These are phyloP conservation scores for Phenacoccus solenopsis DNA, from an alignment of 1,140 invertebrate genomes.

Conservation along the genomic window DNA sequence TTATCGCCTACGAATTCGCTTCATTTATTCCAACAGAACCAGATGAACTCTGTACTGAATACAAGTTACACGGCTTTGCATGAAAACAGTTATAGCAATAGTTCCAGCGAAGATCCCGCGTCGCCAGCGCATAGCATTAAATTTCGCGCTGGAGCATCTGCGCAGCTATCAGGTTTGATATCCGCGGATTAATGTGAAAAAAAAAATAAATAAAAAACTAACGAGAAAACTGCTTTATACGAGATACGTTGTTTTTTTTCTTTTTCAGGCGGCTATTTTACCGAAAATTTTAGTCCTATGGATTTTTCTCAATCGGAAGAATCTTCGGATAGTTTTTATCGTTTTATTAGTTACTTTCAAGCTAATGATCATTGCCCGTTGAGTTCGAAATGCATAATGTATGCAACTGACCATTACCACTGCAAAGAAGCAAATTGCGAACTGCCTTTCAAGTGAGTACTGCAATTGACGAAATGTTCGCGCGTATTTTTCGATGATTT, in stretches of 20 bases:
- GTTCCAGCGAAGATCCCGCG: slow-evolving; percentile 35
- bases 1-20: slow-evolving; percentile 24
- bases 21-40: slow-evolving; percentile 26
- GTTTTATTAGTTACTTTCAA: neutral
- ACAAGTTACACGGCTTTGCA: neutral
- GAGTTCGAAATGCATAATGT: slow-evolving; percentile 47
- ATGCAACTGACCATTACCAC: slow-evolving; percentile 65
- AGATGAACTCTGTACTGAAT: neutral
- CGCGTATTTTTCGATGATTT: neutral
- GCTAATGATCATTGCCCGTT: neutral
- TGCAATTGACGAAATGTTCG: neutral
- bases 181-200: no score
- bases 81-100: slow-evolving; percentile 32
- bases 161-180: neutral
- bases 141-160: neutral
- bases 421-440: slow-evolving; percentile 54
- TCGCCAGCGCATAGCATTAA: slow-evolving; percentile 5
- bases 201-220: neutral
- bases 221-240: neutral
- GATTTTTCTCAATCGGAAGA: neutral
- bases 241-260: neutral
- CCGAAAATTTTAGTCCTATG: slow-evolving; percentile 7
- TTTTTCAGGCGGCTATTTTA: slow-evolving; percentile 5
- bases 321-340: neutral
- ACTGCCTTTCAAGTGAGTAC: slow-evolving; percentile 47